phyloP scores from a whole-genome alignment of 2,113 vertebrate genomes.

The Hymenochirus boettgeri region DNA sequence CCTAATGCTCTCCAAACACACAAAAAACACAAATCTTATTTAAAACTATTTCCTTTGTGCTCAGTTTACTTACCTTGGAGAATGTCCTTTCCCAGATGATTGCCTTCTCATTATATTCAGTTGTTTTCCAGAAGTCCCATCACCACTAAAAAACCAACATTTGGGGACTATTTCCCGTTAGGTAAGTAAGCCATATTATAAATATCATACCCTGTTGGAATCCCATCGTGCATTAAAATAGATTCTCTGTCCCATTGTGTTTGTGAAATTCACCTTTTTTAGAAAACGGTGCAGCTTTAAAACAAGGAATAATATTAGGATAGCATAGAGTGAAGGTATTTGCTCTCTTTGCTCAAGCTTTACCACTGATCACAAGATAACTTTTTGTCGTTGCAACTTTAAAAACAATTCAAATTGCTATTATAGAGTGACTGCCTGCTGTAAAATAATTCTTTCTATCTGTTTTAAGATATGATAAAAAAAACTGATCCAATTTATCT shows the following conservation, averaged over 20 bases:
- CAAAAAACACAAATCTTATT: too few species aligned
- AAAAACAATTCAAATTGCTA: too few species aligned
- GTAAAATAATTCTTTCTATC: too few species aligned
- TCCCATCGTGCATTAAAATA: slow-evolving; percentile 26
- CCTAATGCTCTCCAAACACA: too few species aligned
- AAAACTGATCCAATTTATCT: too few species aligned
- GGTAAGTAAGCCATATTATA: slow-evolving; percentile 14
- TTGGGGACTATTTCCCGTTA: slow-evolving; percentile 11
- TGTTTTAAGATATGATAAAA: too few species aligned
- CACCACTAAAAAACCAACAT: slow-evolving; percentile 17
- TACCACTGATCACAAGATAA: too few species aligned
- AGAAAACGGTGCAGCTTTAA: slow-evolving; percentile 13
- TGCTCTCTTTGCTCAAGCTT: too few species aligned
- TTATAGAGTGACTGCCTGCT: too few species aligned
- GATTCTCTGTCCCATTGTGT: slow-evolving; percentile 23
- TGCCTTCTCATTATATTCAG: not conserved
- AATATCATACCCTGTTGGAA: slow-evolving; percentile 25
- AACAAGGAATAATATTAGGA: not conserved
- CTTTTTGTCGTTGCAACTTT: too few species aligned
- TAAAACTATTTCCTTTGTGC: too few species aligned
- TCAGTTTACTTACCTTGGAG: slow-evolving; percentile 13
- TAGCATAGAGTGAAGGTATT: too few species aligned
- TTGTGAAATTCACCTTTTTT: slow-evolving; percentile 26
- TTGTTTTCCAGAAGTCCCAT: slow-evolving; percentile 14
- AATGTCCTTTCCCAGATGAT: slow-evolving; percentile 25